Base-by-base conservation (phyloP, 2,113 vertebrate genomes). In the Laticauda laticaudata region DNA sequence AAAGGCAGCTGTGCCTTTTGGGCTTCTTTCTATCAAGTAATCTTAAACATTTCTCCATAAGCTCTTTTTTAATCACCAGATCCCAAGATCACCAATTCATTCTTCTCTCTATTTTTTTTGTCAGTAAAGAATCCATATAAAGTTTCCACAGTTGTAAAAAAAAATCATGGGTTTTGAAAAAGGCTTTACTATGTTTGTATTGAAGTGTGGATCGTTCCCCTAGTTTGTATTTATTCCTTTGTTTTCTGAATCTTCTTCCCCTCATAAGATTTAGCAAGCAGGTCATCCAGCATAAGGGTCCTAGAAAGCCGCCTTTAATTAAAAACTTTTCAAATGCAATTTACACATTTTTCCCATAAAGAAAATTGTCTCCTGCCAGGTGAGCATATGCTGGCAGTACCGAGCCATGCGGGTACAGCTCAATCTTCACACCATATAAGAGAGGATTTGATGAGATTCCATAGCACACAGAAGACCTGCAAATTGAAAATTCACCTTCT, bases 401-500 rank as follows among this genome's bases (percentile, higher is more conserved):
- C 1, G 5, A 87, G 56, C 2, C 0, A 57, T 0, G 2, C 23
- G 85, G 87, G 69, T 6, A 85, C 91, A 95, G 92, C 87, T 0
- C 0, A 95, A 89, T 92, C 90, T 95, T 96, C 0, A 0, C 3
- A 0, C 89, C n/a, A 1, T 29, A 45, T 0, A 2, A 94, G 95
- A 93, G 87, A 95, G 92, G 92, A 91, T 94, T 93, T 95, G 95
- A 97, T 95, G 92, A 97, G 93, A 95, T 95, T 97, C 94, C 92
- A 51, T 86, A 94, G 85, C 64, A 90, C 92, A 88, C 34, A n/a
- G 88, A 94, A 96, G 92, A 96, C 89, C 93, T 97, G 96, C 64
- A 96, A 96, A 97, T 96, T 97, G 96, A 96, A 96, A 96, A 93
- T 54, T 61, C 85, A 69, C 61, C 94, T 93, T 95, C 93, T 87